Evolutionary conservation across 2,113 vertebrate species (phyloP).

Genomic region (Orycteropus afer): DNA sequence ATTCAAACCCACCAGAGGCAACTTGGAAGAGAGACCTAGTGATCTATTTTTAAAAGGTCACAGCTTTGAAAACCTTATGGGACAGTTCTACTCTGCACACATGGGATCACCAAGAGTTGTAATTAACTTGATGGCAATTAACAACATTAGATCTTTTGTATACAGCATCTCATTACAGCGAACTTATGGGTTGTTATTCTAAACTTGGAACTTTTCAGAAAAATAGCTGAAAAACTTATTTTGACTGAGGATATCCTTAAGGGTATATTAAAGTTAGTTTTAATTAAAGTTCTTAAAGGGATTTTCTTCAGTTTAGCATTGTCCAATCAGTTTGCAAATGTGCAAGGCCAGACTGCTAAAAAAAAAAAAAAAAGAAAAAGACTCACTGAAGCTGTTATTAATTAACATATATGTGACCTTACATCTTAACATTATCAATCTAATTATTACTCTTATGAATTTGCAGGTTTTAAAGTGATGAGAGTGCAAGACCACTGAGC

Average conservation of each 20-base stretch:
- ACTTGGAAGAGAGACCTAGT: background rate
- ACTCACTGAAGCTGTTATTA: background rate
- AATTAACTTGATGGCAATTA: background rate
- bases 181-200: background rate
- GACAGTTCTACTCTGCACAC: background rate
- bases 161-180: background rate
- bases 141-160: background rate
- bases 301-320: background rate
- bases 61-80: background rate
- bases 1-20: background rate
- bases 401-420: background rate
- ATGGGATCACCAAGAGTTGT: background rate
- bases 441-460: background rate
- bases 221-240: background rate
- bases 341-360: background rate
- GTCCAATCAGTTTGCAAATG: background rate
- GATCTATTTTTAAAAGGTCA: background rate
- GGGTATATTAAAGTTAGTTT: background rate
- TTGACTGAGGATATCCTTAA: constrained; percentile 1
- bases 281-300: background rate
- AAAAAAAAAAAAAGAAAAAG: background rate
- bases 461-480: background rate
- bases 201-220: background rate
- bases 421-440: background rate
- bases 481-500: background rate